Percentiles rank a stretch among this genome's conserved stretches.
Evolutionary conservation across 2,113 vertebrate species (phyloP).

Genomic region (Tauraco erythrolophus): DNA sequence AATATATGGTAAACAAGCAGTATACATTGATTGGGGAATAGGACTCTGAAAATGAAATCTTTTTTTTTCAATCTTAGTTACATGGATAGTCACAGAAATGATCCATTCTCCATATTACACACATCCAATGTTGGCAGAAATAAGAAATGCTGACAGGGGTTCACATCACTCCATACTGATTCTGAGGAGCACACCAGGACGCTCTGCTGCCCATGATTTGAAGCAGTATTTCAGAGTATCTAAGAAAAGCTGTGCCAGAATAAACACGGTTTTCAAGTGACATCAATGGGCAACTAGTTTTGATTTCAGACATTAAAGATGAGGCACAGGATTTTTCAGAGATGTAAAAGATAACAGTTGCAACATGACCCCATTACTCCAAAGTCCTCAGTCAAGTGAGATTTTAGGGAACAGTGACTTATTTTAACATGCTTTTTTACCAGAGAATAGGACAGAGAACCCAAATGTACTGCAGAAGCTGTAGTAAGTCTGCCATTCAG

Average conservation of each 20-base stretch:
- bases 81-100: neutral
- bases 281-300: neutral
- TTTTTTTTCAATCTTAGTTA: neutral
- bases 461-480: neutral
- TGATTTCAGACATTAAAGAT: neutral
- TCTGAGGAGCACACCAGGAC: neutral
- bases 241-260: neutral
- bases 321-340: neutral
- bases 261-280: neutral
- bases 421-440: neutral
- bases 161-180: neutral
- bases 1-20: neutral
- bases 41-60: neutral
- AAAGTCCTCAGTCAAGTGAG: neutral
- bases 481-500: neutral
- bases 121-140: neutral
- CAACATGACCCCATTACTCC: neutral
- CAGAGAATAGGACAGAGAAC: neutral
- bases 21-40: neutral
- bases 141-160: neutral
- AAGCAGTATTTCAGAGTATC: neutral
- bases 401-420: neutral
- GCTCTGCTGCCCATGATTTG: neutral
- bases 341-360: neutral
- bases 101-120: neutral